Evolutionary conservation across 2,797 vertebrate genomes (phyloP), one percentile per base, ranked within the genome.

Genomic region (Ctenosaura bakeri): DNA sequence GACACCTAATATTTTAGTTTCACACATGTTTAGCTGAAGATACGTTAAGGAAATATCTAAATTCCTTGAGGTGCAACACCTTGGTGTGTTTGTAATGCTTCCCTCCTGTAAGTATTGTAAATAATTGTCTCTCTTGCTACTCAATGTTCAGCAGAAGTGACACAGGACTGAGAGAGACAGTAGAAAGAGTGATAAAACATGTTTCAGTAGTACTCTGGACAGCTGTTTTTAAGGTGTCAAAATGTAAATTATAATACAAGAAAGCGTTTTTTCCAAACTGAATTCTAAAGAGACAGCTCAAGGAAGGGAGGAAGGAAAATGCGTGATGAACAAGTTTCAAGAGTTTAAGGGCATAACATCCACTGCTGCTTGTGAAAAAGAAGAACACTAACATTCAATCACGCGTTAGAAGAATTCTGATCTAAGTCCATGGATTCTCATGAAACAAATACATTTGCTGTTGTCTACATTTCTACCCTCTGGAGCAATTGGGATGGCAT

Each of bases 31-130:
- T 89, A 86, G 12, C 22, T 89, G 54, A 64, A 91, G 87, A 87
- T 7, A 93, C 78, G 42, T 93, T 87, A 89, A 35, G 89, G 86
- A 93, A 87, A 92, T 76, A 90, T 90, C 32, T 88, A 93, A 74
- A 86, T 81, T 0, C 35, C 0, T 0, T 22, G 64, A 64, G 24
- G 16, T 54, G 29, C 32, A 83, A 74, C 50, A 71, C 26, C 85
- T 93, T 56, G 29, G 88, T 73, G 83, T 91, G 79, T 92, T 56
- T 90, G 74, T n/a, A 88, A 20, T 87, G 86, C 35, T 86, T 89
- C n/a, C 62, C 0, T 50, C 0, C 6, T 89, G 86, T 24, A 90
- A 77, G 59, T 87, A 56, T 83, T 90, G 71, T 59, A 86, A 71
- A 59, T 29, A 46, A 20, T 56, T 76, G 35, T 4, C 0, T 0